Evolutionary conservation across 2,113 vertebrate species (phyloP).

Genomic region (Cyanistes caeruleus): DNA sequence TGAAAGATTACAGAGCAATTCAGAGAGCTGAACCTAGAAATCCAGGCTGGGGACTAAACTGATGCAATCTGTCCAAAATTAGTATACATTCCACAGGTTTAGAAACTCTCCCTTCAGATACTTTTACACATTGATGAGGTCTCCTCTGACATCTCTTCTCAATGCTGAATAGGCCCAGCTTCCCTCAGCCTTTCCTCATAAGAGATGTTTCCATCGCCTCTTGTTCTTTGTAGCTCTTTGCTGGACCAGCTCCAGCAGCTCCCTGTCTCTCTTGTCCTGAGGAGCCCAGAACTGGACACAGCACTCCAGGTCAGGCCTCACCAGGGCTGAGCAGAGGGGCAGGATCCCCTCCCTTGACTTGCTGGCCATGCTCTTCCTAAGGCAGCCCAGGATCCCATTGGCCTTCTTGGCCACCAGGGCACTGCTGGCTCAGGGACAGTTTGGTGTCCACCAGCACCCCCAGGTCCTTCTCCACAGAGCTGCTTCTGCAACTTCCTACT

Average conservation of each 20-base stretch:
- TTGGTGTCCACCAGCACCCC: fast-evolving
- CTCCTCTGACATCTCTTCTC: not conserved
- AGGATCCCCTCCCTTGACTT: not conserved
- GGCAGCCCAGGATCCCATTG: not conserved
- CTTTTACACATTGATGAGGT: not conserved
- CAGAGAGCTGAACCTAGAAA: not conserved
- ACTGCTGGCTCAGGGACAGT: not conserved
- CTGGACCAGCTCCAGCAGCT: fast-evolving
- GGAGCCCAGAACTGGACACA: not conserved
- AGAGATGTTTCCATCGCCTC: not conserved
- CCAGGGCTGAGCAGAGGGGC: not conserved
- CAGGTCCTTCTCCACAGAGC: not conserved
- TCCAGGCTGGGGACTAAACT: not conserved
- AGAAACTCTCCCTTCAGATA: not conserved
- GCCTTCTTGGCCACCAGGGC: not conserved
- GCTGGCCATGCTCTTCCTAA: not conserved
- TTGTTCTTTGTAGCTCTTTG: fast-evolving
- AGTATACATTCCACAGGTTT: not conserved
- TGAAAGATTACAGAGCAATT: conserved; percentile 41
- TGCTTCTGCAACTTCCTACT: not conserved
- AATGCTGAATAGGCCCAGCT: not conserved
- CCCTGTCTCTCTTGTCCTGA: fast-evolving
- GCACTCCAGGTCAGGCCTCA: not conserved
- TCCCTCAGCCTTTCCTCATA: fast-evolving
- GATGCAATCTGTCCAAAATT: not conserved